Evolutionary conservation across 1,140 invertebrate species (phyloP).

Genomic region (Ceratosolen solmsi): DNA sequence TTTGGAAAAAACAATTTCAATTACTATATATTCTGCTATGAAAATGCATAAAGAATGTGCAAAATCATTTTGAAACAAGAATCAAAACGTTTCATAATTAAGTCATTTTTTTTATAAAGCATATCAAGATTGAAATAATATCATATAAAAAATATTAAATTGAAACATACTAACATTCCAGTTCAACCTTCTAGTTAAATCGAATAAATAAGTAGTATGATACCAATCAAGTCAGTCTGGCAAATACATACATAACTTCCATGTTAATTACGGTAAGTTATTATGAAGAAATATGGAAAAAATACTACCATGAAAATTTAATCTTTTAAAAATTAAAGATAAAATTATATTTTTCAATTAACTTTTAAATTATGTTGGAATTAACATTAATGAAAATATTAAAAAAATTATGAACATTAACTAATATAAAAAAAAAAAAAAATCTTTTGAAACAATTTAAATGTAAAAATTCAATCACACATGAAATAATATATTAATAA

Average conservation of each 20-base stretch:
- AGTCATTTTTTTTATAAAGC: not conserved
- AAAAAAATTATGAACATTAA: no score
- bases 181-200: not conserved
- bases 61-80: not conserved
- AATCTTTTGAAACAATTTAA: no score
- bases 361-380: not conserved
- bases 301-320: not conserved
- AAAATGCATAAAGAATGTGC: not conserved
- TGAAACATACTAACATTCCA: not conserved
- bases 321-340: not conserved
- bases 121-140: not conserved
- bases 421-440: no score
- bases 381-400: not conserved
- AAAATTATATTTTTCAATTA: not conserved
- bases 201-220: slow-evolving; percentile 10
- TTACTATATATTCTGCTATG: not conserved
- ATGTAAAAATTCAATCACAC: no score
- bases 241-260: not conserved
- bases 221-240: slow-evolving; percentile 3
- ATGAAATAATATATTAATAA: no score
- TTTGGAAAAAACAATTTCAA: no score
- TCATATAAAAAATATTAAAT: not conserved
- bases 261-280: not conserved
- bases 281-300: not conserved
- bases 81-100: not conserved